Evolutionary conservation across 2,113 vertebrate species (phyloP), one percentile per base, ranked within the genome.

Genomic region (Tamias sibiricus): DNA sequence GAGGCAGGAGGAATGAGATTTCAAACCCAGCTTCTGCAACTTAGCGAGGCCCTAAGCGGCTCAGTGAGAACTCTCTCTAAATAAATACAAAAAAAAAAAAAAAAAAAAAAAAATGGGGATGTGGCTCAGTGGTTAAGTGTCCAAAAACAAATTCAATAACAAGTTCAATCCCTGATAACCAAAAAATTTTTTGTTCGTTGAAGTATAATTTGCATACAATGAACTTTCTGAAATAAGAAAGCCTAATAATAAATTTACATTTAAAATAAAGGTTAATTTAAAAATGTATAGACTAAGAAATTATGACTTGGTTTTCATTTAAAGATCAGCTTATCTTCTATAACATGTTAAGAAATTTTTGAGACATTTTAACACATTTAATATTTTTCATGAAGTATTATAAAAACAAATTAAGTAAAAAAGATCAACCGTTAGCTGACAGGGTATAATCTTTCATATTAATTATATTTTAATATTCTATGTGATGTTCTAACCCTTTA

Each of bases 401-500:
- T 71, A 49, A 97, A 97, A 96, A 87, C 12, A 4, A 97, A 95
- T 87, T 90, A 96, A 90, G 66, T 57, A 59, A 86, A 52, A 91
- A 66, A 35, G 16, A 97, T 83, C 74, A 91, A 30, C 54, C 30
- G 85, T 90, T 90, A 94, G 62, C 28, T 93, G 75, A 49, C 72
- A 95, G 37, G 24, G 72, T 95, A 9, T 94, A 94, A 75, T 11
- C 30, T 93, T 83, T 94, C 2, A 71, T 84, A 75, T 82, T 80
- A 87, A 80, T 92, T 97, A n/a, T 8, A 81, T 86, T 80, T 93
- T 94, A 84, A 71, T 77, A 47, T 35, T 32, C 94, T 92, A 20
- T 37, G 19, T 92, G 14, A 68, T 95, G 88, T 54, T 97, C 79
- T 80, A 84, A 91, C 4, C 28, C 32, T 87, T 69, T 96, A 95